Percentiles rank a stretch among this genome's conserved stretches.
Evolutionary conservation across 2,797 vertebrate genomes (phyloP).

Genomic region (Poecilia wingei): DNA sequence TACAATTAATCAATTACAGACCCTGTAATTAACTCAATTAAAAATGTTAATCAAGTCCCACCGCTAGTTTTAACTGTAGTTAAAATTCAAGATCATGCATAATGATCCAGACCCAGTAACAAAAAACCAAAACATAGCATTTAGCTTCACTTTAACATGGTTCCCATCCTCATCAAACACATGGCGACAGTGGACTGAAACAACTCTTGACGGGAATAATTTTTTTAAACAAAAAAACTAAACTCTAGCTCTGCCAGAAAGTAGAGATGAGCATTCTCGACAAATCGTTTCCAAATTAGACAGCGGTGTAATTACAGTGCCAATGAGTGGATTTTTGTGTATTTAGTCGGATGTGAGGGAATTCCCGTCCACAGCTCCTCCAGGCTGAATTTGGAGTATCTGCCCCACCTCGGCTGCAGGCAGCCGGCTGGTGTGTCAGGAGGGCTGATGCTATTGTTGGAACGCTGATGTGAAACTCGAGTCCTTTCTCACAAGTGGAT

Average conservation of each 20-base stretch:
- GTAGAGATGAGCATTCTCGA: neutral
- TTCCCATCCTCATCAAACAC: neutral
- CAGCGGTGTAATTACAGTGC: neutral
- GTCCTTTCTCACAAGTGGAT: slow-evolving; percentile 41
- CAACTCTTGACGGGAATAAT: neutral
- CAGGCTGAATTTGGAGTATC: slow-evolving; percentile 58
- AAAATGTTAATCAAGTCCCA: too few species aligned
- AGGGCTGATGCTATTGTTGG: slow-evolving; percentile 66
- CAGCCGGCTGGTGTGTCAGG: slow-evolving; percentile 48
- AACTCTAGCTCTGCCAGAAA: neutral
- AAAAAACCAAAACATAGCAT: neutral
- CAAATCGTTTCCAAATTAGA: neutral
- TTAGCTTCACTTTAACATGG: neutral
- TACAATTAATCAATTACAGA: too few species aligned
- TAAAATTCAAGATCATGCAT: neutral
- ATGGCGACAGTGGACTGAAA: neutral
- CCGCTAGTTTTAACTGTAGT: neutral
- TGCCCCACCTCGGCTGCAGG: slow-evolving; percentile 65
- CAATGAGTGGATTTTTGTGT: neutral
- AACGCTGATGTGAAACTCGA: slow-evolving; percentile 61
- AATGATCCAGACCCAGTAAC: neutral
- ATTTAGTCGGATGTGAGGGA: slow-evolving; percentile 2
- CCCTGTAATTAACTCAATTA: too few species aligned
- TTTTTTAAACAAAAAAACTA: neutral
- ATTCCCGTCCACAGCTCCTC: slow-evolving; percentile 8